Conservation (phyloP, 2,888 invertebrate species). For the Rhingia campestris region DNA sequence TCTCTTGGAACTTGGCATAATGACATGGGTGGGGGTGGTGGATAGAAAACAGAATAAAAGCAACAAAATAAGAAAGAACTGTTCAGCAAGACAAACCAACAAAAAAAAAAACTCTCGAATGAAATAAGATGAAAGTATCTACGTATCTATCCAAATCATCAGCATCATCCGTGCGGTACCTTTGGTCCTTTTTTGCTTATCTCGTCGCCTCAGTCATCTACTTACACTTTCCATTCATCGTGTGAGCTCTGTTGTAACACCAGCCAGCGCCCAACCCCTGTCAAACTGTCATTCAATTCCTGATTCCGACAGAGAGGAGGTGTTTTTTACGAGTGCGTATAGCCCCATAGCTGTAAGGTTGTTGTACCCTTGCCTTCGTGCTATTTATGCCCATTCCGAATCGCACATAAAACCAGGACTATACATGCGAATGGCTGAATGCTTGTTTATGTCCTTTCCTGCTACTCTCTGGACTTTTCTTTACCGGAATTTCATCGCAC, state of each 20-base stretch:
- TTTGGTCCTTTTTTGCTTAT: conserved; percentile 72
- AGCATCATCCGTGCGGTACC: conserved; percentile 73
- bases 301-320: conserved; percentile 57
- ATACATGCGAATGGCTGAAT: conserved; percentile 6
- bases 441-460: conserved; percentile 39
- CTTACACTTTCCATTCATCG: conserved; percentile 52
- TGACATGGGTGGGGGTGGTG: conserved; percentile 10
- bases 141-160: conserved; percentile 74
- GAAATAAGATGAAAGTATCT: conserved; percentile 69
- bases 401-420: conserved; percentile 52
- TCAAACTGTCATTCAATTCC: conserved; percentile 74
- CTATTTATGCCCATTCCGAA: conserved; percentile 42
- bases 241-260: conserved; percentile 18
- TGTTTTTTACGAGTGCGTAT: conserved; percentile 70
- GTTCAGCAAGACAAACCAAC: conserved; percentile 8
- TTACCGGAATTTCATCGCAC: conserved; percentile 51
- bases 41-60: conserved; percentile 39
- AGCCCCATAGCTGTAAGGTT: not conserved
- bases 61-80: conserved; percentile 40
- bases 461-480: conserved; percentile 10
- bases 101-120: conserved; percentile 21
- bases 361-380: conserved; percentile 40
- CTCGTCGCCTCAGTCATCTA: conserved; percentile 65
- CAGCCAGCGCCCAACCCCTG: conserved; percentile 18
- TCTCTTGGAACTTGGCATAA: conserved; percentile 26